Evolutionary conservation across 92 coral and sea anemone genomes (phyloP), one percentile per base, ranked within the genome.

Genomic region (Galaxea fascicularis): DNA sequence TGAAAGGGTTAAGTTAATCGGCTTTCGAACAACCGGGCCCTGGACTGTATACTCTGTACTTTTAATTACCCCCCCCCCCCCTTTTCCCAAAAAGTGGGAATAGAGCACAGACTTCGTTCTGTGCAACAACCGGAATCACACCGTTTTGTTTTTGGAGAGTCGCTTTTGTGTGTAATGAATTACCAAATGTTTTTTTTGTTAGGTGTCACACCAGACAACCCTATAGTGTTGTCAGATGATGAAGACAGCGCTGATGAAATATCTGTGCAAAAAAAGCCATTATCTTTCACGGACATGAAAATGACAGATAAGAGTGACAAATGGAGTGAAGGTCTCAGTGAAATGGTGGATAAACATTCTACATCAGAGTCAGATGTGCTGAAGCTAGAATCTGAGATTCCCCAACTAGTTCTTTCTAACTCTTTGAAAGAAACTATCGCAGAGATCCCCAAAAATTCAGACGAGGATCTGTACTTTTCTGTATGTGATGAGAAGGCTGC

Each of bases 161-260:
- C 6, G 6, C 3, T 2, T 35, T 35, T 35, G 41, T 35, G 41
- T 2, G 41, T 35, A 35, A 6, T 35, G 41, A 35, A 35, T 35
- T 35, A 6, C 2, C 41, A 35, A 35, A 2, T 35, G 6, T 6
- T 65, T 58, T 16, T 41, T 17, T 66, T 22, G 20, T 22, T 28
- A 69, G 86, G 79, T 46, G 18, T 63, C 10, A 47, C 53, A 6
- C 14, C 28, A 26, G 70, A 71, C 28, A 29, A 82, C 22, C 44
- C 86, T 24, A 71, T 82, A 54, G 70, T 70, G 31, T 17, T 71
- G 30, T 82, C 86, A 4, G 78, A 82, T 26, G 74, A 27, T 12
- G 87, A 74, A 6, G 77, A 79, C 10, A n/a, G 10, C 25, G 16
- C 41, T 6, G 3, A 10, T 3, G 67, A 76, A 22, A 45, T 6